Percentiles rank a stretch among this genome's conserved stretches.
phyloP scores from a whole-genome alignment of 2,888 invertebrate genomes.

The Drosophila subquinaria region DNA sequence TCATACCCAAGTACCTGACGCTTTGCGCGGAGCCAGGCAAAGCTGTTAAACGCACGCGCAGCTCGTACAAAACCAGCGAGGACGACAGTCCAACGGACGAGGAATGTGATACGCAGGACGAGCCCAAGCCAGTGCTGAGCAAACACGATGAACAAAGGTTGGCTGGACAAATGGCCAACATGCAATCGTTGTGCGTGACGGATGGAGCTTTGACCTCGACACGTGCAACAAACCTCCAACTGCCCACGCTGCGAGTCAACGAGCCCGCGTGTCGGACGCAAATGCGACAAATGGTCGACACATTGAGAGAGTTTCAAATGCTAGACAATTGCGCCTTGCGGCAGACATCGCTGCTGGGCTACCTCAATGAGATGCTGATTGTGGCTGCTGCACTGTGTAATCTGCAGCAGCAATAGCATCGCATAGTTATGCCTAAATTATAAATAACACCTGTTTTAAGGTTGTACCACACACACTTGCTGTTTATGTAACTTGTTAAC shows the following conservation, averaged over 20 bases:
- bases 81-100: conserved; percentile 46
- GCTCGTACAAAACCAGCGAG: conserved; percentile 37
- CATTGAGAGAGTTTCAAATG: conserved; percentile 82
- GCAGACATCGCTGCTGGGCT: conserved; percentile 80
- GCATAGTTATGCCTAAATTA: conserved; percentile 7
- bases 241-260: conserved; percentile 83
- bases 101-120: conserved; percentile 44
- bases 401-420: conserved; percentile 79
- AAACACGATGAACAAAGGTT: conserved; percentile 76
- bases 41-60: conserved; percentile 68
- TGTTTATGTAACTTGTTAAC: conserved; percentile 17
- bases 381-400: conserved; percentile 83
- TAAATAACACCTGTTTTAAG: conserved; percentile 51
- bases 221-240: conserved; percentile 62
- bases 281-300: conserved; percentile 80
- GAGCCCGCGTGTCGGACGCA: conserved; percentile 83
- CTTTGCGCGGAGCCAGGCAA: conserved; percentile 84
- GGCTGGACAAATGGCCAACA: conserved; percentile 74
- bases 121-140: conserved; percentile 50
- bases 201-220: conserved; percentile 82
- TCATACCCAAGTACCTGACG: conserved; percentile 84
- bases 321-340: conserved; percentile 82
- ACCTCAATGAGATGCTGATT: conserved; percentile 84
- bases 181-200: conserved; percentile 78
- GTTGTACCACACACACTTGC: conserved; percentile 3